These are phyloP conservation scores for Halcyon badia DNA, from an alignment of 2,797 vertebrate species.

Conservation along the genomic window DNA sequence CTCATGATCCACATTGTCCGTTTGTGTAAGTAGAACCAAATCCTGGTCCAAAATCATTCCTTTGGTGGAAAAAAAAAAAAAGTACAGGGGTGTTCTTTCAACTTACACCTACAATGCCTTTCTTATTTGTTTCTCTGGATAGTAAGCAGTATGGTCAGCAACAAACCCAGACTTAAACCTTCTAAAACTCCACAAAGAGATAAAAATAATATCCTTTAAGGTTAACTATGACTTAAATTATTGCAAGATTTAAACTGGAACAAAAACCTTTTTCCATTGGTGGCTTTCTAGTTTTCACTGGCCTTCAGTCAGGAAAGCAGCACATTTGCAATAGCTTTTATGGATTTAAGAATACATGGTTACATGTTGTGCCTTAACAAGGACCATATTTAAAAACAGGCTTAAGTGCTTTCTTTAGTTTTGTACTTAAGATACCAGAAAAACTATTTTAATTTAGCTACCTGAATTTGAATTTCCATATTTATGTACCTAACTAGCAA, in stretches of 20 bases:
- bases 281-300: background rate
- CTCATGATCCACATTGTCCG: background rate
- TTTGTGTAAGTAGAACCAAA: background rate
- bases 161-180: background rate
- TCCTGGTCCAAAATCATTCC: background rate
- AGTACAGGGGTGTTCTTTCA: accelerated
- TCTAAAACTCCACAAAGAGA: background rate
- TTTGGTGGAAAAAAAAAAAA: background rate
- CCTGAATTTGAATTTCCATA: background rate
- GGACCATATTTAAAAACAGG: background rate
- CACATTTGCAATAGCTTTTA: background rate
- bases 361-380: background rate
- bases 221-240: background rate
- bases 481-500: background rate
- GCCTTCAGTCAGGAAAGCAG: background rate
- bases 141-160: background rate
- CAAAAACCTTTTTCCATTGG: background rate
- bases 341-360: background rate
- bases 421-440: background rate
- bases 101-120: background rate
- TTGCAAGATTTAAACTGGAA: background rate
- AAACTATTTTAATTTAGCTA: background rate
- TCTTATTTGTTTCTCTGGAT: background rate
- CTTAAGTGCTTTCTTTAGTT: background rate
- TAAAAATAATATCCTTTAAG: background rate